Conservation (phyloP, 2,888 invertebrate genomes). For the Orchesella flavescens region DNA sequence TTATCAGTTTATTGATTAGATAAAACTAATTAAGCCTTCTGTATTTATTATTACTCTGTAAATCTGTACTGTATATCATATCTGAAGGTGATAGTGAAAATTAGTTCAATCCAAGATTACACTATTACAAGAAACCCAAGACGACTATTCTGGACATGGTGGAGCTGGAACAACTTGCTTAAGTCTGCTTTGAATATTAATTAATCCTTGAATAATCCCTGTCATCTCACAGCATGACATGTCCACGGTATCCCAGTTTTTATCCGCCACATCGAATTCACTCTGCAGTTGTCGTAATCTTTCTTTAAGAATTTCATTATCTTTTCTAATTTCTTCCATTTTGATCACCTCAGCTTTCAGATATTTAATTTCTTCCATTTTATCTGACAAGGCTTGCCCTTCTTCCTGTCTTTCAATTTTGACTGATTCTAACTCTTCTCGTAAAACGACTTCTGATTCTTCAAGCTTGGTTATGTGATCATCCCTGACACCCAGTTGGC, state of each 20-base stretch:
- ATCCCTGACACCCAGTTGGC: slow-evolving; percentile 8
- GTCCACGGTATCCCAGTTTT: slow-evolving; percentile 58
- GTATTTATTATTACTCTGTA: neutral
- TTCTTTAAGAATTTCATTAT: slow-evolving; percentile 56
- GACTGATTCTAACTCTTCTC: slow-evolving; percentile 43
- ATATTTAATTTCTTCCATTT: slow-evolving; percentile 38
- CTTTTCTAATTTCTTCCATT: slow-evolving; percentile 38
- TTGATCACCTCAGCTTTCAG: slow-evolving; percentile 40
- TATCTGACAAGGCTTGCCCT: slow-evolving; percentile 33
- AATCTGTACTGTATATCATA: neutral
- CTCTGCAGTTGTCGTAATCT: slow-evolving; percentile 47
- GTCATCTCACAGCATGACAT: slow-evolving; percentile 51
- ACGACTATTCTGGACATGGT: neutral
- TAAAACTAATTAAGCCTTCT: too few species aligned
- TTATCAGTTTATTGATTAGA: too few species aligned
- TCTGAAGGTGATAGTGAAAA: neutral
- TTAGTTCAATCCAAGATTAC: neutral
- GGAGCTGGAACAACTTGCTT: slow-evolving; percentile 45
- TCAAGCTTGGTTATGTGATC: slow-evolving; percentile 23
- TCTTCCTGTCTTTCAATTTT: slow-evolving; percentile 44
- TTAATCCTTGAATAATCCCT: slow-evolving; percentile 46
- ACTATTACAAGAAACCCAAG: neutral
- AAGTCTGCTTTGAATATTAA: slow-evolving; percentile 46
- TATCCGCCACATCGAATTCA: slow-evolving; percentile 48
- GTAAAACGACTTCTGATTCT: slow-evolving; percentile 27